Base-by-base conservation (phyloP, 2,113 vertebrate genomes). In the Lonchura striata region DNA sequence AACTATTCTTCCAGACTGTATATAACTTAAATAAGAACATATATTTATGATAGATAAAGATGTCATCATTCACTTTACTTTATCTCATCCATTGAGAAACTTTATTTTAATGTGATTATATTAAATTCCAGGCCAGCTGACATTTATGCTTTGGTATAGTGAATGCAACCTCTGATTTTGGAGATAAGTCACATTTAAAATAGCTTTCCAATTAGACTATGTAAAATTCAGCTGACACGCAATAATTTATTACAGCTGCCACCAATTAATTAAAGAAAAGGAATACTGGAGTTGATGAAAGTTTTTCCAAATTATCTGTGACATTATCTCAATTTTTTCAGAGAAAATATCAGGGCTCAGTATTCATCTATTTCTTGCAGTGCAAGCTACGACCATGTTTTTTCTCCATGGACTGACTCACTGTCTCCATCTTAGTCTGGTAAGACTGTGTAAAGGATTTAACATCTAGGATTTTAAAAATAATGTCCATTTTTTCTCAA, bases 341-440 rank as follows among this genome's bases (percentile, higher is more conserved):
- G 41, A 33, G 7, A 69, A 82, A 89, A 70, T 47, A 60, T 4
- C 9, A 47, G 28, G 10, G 11, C 1, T 74, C 54, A 49, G 4
- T n/a, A 39, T 64, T 52, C 2, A 44, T 39, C 23, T 56, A 1
- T 69, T 82, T 77, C 24, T 89, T 68, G 21, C 24, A 61, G 22
- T 1, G 0, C 15, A 72, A 69, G 31, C 6, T 49, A 60, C 6
- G 28, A 8, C 6, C 65, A 7, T 1, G 0, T 57, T 76, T 72
- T 77, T 14, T 14, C 31, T 77, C 22, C 19, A 72, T 27, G 10
- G 30, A 24, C 49, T 80, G 27, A 39, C 15, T 79, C 60, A 61
- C 17, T 47, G 16, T 52, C 47, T 78, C 12, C 13, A 14, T 27
- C 19, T 60, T 47, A 44, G 15, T 15, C 47, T 63, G 37, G 8